phyloP scores from a whole-genome alignment of 2,797 vertebrate genomes.

The Eulemur albifrons region DNA sequence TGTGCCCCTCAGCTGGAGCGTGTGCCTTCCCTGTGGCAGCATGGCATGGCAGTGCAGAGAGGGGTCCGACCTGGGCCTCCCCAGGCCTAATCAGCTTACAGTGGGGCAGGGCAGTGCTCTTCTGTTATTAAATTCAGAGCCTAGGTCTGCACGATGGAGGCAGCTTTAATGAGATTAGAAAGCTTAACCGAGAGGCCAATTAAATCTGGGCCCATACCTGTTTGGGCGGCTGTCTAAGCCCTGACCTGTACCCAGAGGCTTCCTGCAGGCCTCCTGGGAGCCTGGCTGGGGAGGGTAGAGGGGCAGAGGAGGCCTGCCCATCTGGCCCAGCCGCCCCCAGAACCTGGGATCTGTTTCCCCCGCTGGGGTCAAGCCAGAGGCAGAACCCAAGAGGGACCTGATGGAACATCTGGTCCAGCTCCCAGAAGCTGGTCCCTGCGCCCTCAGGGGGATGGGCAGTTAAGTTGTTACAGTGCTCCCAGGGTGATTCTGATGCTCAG shows the following conservation, averaged over 20 bases:
- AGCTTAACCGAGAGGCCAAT: conserved; percentile 87
- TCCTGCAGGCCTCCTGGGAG: conserved; percentile 70
- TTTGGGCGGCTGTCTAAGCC: conserved; percentile 83
- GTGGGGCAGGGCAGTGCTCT: conserved; percentile 79
- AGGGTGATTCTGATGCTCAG: background rate
- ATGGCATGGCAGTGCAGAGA: background rate
- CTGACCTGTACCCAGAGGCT: conserved; percentile 73
- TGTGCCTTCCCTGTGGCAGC: background rate
- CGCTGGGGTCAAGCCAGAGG: background rate
- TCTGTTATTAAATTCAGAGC: conserved; percentile 85
- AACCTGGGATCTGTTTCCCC: background rate
- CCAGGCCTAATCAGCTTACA: conserved; percentile 79
- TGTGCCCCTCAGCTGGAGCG: background rate
- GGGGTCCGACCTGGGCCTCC: background rate
- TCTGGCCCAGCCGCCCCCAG: background rate
- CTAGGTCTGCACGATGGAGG: conserved; percentile 82
- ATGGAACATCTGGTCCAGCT: background rate
- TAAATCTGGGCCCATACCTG: conserved; percentile 85
- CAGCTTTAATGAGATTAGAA: conserved; percentile 89
- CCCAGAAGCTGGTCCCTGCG: background rate
- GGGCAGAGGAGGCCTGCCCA: conserved; percentile 57
- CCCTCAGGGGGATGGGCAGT: background rate
- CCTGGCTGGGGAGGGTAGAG: conserved; percentile 55
- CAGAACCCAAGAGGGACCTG: background rate
- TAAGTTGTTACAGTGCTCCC: background rate